Percentiles rank a stretch among this genome's conserved stretches.
Evolutionary conservation across 2,888 invertebrate genomes (phyloP).

Genomic region (Lycocerus yunnanus): DNA sequence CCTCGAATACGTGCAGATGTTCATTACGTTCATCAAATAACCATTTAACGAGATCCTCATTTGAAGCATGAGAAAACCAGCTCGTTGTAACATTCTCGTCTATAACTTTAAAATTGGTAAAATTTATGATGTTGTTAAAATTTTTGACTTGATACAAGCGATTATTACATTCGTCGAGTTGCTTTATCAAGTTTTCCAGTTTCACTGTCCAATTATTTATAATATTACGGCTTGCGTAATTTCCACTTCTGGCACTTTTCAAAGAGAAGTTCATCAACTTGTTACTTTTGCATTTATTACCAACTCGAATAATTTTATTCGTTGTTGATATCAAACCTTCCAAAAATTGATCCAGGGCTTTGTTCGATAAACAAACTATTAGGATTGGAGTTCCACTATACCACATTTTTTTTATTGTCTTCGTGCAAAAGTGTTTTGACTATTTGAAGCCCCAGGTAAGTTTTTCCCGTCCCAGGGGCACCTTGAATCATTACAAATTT

Average conservation of each 20-base stretch:
- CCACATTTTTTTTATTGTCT: constrained; percentile 59
- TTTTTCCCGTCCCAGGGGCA: too few relatives aligned
- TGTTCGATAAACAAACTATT: constrained; percentile 83
- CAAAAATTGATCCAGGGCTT: constrained; percentile 85
- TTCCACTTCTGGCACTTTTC: constrained; percentile 40
- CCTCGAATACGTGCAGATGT: not conserved
- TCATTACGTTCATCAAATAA: constrained; percentile 25
- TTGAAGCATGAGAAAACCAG: constrained; percentile 48
- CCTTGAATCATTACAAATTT: too few relatives aligned
- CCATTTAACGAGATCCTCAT: constrained; percentile 38
- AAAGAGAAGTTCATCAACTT: constrained; percentile 61
- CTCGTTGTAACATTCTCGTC: constrained; percentile 43
- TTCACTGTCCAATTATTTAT: not conserved
- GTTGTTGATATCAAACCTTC: constrained; percentile 68
- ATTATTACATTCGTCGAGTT: too few relatives aligned
- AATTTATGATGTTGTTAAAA: constrained; percentile 39
- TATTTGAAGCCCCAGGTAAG: too few relatives aligned
- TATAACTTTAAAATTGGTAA: constrained; percentile 37
- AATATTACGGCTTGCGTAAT: not conserved
- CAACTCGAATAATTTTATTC: constrained; percentile 67
- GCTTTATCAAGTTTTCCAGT: too few relatives aligned
- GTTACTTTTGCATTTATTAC: constrained; percentile 68
- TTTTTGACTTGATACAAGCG: too few relatives aligned
- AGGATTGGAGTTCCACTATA: constrained; percentile 65
- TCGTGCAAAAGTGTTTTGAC: constrained; percentile 64